Base-by-base conservation (phyloP, 2,888 invertebrate species). In the Diadromus collaris region DNA sequence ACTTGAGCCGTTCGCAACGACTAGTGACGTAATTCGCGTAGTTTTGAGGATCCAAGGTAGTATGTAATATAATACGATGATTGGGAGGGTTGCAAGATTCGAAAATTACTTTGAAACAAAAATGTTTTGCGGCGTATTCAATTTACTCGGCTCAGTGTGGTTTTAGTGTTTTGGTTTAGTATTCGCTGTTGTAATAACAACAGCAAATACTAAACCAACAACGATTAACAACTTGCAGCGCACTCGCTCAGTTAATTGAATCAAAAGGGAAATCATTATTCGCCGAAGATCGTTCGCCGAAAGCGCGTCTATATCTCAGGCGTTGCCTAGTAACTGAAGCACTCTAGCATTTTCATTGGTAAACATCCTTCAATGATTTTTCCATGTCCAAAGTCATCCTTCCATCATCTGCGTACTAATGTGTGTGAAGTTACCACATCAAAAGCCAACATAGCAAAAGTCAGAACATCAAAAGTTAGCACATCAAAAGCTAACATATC, bases 181-280 rank as follows among this genome's bases (percentile, higher is more conserved):
- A n/a, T n/a, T n/a, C n/a, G n/a, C n/a, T n/a, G n/a, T n/a, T n/a
- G n/a, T n/a, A n/a, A 38, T 38, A 6, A 9, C 10, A 10, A 24
- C 19, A 24, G 10, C 19, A 0, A 10, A 51, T 24, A 10, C 41
- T 10, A 2, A 44, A 44, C 0, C 16, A 13, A 16, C 41, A 16
- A 67, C 10, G 24, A 24, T 46, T 41, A 61, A 61, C 61, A 61
- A 61, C 61, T 67, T 71, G 46, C 27, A 70, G 65, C 38, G 70
- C 58, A 24, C 38, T 29, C 44, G 67, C 64, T 76, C 51, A 51
- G 67, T 76, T 68, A 72, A 79, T 76, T 76, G 72, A 68, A 76
- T 76, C 51, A 79, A 78, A 67, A 67, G 41, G 75, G 29, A 71
- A 60, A 75, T 68, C 58, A 21, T 76, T 76, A 68, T 56, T 48